Percentiles rank a stretch among this genome's conserved stretches.
Conservation (phyloP, 2,113 vertebrate genomes). For the Andinoacara biseriatus region DNA sequence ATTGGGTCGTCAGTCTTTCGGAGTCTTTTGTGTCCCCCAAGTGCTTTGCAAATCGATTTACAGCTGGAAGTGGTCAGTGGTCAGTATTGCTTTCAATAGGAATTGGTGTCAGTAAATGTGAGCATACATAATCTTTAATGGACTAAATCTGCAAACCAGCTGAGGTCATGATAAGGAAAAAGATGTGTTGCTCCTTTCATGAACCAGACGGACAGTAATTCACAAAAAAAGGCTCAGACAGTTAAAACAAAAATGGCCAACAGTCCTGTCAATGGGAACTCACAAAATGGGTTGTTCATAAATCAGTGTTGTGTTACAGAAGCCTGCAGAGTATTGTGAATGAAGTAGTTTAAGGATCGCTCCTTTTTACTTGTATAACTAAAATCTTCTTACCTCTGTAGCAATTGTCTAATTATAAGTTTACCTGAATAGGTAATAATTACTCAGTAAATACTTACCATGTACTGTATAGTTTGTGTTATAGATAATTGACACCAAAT, state of each 20-base stretch:
- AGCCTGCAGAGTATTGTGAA: neutral
- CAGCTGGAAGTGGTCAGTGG: slow-evolving; percentile 51
- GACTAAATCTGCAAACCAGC: slow-evolving; percentile 56
- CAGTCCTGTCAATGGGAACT: slow-evolving; percentile 7
- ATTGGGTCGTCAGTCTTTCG: slow-evolving; percentile 62
- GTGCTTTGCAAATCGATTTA: slow-evolving; percentile 51
- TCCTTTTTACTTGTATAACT: neutral
- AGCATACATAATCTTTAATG: slow-evolving; percentile 45
- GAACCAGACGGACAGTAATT: no score
- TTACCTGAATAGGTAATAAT: neutral
- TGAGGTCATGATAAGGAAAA: slow-evolving; percentile 40
- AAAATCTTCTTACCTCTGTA: neutral
- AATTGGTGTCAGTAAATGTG: slow-evolving; percentile 31
- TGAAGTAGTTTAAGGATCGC: neutral
- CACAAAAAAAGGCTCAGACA: neutral
- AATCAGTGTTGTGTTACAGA: neutral
- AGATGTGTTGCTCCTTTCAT: slow-evolving; percentile 27
- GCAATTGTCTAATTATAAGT: neutral
- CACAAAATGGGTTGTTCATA: neutral
- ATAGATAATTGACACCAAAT: neutral
- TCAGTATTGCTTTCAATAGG: slow-evolving; percentile 48
- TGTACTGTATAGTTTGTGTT: neutral
- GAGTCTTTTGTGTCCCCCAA: slow-evolving; percentile 37
- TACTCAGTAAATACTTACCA: slow-evolving; percentile 14
- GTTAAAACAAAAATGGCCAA: neutral